Percentiles rank a stretch among this genome's conserved stretches.
These are phyloP conservation scores for Catocala sponsa DNA, from an alignment of 2,888 invertebrate genomes.

Conservation along the genomic window DNA sequence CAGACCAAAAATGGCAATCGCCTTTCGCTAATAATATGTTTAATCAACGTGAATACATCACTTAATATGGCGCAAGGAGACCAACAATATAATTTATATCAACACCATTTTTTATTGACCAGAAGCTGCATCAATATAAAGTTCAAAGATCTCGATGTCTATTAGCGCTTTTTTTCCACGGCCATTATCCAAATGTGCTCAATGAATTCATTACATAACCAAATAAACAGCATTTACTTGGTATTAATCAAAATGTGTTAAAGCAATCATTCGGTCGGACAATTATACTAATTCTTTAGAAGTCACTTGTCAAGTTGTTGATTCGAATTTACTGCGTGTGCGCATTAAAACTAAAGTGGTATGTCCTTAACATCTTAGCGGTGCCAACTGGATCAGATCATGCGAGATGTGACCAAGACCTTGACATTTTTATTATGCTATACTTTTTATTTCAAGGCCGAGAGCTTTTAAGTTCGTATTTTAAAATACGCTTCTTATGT, in stretches of 20 bases:
- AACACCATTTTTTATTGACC: too few relatives aligned
- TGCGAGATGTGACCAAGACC: constrained; percentile 29
- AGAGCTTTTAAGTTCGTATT: not conserved
- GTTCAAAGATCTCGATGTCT: constrained; percentile 9
- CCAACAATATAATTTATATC: too few relatives aligned
- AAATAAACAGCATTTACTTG: constrained; percentile 24
- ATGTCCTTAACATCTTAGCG: constrained; percentile 58
- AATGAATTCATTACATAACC: constrained; percentile 29
- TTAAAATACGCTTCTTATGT: not conserved
- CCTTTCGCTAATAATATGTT: too few relatives aligned
- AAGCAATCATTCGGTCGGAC: constrained; percentile 39
- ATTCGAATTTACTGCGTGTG: constrained; percentile 65
- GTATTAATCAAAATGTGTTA: constrained; percentile 37
- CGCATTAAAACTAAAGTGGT: constrained; percentile 56
- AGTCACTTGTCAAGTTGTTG: constrained; percentile 48
- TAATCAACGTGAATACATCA: too few relatives aligned
- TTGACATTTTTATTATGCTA: constrained; percentile 35
- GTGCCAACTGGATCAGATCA: constrained; percentile 14
- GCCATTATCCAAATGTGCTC: constrained; percentile 11
- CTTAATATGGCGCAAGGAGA: too few relatives aligned
- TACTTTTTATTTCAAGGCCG: not conserved
- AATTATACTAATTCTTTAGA: constrained; percentile 41
- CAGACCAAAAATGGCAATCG: too few relatives aligned
- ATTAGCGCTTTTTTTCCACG: constrained; percentile 21
- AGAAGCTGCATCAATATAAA: not conserved